A percentile compares a stretch with the other conserved stretches of the same genome.
phyloP scores from a whole-genome alignment of 2,888 invertebrate genomes.

The Drosophila buzzatii region DNA sequence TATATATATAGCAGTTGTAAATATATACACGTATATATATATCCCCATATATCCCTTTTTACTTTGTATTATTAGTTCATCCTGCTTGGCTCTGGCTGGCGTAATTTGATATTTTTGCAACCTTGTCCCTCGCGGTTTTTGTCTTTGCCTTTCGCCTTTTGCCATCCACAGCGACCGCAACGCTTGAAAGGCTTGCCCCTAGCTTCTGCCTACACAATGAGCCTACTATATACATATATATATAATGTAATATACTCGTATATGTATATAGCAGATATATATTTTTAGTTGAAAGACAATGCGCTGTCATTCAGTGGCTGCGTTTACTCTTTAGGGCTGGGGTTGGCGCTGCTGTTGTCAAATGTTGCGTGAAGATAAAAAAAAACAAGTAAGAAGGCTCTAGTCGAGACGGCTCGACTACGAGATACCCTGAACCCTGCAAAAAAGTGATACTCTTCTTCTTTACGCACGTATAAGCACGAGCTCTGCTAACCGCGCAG shows the following conservation, averaged over 20 bases:
- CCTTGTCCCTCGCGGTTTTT: constrained; percentile 71
- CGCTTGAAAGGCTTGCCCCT: constrained; percentile 66
- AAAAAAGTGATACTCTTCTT: too few relatives aligned
- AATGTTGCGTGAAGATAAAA: constrained; percentile 73
- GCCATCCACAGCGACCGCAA: constrained; percentile 36
- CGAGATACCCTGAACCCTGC: too few relatives aligned
- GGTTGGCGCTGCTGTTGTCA: constrained; percentile 48
- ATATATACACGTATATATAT: neutral
- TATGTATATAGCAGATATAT: constrained; percentile 2
- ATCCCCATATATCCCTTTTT: constrained; percentile 1
- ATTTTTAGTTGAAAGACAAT: constrained; percentile 53
- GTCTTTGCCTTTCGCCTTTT: constrained; percentile 47
- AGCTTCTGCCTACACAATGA: constrained; percentile 24
- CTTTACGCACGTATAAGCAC: too few relatives aligned
- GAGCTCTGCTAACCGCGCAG: too few relatives aligned
- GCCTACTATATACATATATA: constrained; percentile 12
- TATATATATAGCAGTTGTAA: neutral
- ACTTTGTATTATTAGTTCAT: constrained; percentile 55
- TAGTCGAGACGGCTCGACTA: too few relatives aligned
- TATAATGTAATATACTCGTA: neutral
- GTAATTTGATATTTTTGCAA: constrained; percentile 71
- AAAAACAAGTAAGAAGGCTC: too few relatives aligned
- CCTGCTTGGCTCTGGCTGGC: constrained; percentile 14
- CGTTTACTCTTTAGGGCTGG: constrained; percentile 8
- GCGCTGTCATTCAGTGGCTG: constrained; percentile 49